phyloP scores from a whole-genome alignment of 2,888 invertebrate genomes.

The Adelognathus sp. region DNA sequence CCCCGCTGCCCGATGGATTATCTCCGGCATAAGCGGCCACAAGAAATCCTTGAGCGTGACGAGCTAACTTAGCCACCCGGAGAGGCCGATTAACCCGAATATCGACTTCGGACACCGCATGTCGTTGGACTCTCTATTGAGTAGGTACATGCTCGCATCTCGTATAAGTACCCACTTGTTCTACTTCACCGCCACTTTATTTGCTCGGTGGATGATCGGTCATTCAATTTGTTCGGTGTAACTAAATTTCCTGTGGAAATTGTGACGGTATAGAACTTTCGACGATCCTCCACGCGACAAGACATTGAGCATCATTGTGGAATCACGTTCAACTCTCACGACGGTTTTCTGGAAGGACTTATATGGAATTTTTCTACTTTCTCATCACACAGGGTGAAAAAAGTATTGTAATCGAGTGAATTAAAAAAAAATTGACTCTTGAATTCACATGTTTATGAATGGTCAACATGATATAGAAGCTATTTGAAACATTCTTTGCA shows the following conservation, averaged over 20 bases:
- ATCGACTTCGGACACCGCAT: slow-evolving; percentile 53
- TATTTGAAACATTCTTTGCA: too few species aligned
- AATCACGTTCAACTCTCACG: too few species aligned
- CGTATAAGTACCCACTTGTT: slow-evolving; percentile 17
- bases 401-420: too few species aligned
- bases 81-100: slow-evolving; percentile 63
- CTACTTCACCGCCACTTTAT: background rate
- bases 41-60: slow-evolving; percentile 55
- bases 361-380: too few species aligned
- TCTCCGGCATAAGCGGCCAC: slow-evolving; percentile 43
- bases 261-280: too few species aligned
- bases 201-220: background rate
- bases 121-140: slow-evolving; percentile 38
- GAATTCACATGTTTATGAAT: too few species aligned
- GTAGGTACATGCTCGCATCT: background rate
- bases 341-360: too few species aligned
- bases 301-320: too few species aligned
- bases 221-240: background rate
- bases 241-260: background rate
- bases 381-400: too few species aligned
- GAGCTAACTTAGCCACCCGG: slow-evolving; percentile 48
- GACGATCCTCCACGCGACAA: too few species aligned
- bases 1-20: slow-evolving; percentile 28
- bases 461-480: too few species aligned
- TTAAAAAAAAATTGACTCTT: too few species aligned